These are phyloP conservation scores for Drosophila formosana DNA, from an alignment of 2,888 invertebrate genomes.

Conservation along the genomic window DNA sequence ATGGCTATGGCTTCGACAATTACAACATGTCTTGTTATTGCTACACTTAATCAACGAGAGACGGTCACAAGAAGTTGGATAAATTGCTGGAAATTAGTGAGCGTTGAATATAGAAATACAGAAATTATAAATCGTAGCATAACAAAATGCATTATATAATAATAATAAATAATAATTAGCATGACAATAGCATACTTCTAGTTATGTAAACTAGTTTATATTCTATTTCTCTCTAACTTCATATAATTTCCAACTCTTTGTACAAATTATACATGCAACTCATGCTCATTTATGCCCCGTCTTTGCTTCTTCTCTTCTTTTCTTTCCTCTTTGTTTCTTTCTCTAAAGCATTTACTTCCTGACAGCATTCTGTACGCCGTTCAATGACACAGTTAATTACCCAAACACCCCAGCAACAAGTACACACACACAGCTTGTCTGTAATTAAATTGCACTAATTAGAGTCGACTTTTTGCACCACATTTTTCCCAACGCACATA, in stretches of 20 bases:
- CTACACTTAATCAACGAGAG: not conserved
- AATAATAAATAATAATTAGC: conserved; percentile 16
- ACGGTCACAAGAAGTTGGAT: not conserved
- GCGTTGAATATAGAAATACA: not conserved
- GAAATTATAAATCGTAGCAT: not conserved
- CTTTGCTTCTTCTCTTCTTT: conserved; percentile 17
- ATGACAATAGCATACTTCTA: conserved; percentile 4
- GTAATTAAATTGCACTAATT: conserved; percentile 79
- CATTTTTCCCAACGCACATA: conserved; percentile 54
- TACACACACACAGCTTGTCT: conserved; percentile 21
- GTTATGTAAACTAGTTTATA: conserved; percentile 5
- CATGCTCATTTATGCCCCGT: conserved; percentile 34
- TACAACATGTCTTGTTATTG: not conserved
- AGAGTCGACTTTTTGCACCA: conserved; percentile 69
- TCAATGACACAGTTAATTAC: conserved; percentile 76
- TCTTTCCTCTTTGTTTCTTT: conserved; percentile 10
- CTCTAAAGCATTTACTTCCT: conserved; percentile 63
- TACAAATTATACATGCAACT: conserved; percentile 20
- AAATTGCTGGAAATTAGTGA: not conserved
- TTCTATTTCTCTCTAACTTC: not conserved
- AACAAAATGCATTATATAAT: not conserved
- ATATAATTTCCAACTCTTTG: conserved; percentile 9
- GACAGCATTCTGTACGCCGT: conserved; percentile 64
- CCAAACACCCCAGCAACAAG: conserved; percentile 57
- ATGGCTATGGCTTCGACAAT: not conserved